Percentiles rank a stretch among this genome's conserved stretches.
phyloP scores from a whole-genome alignment of 2,113 vertebrate species.

The Odontesthes bonariensis region DNA sequence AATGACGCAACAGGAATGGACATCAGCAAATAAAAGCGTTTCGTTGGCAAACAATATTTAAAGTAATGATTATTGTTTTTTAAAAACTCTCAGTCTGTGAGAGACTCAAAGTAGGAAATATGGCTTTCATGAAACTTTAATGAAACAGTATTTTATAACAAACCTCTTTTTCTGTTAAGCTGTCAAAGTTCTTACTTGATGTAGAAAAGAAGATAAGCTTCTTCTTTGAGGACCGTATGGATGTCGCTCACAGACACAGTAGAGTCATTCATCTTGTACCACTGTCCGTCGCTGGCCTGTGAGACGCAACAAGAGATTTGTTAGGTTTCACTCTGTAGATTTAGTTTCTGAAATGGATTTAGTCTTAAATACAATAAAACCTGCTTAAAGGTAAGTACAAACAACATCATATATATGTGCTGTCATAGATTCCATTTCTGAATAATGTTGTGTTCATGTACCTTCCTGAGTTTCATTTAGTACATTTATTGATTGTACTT shows the following conservation, averaged over 20 bases:
- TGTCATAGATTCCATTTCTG: too few relatives aligned
- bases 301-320: constrained; percentile 32
- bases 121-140: too few relatives aligned
- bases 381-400: not conserved
- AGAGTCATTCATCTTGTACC: constrained; percentile 98
- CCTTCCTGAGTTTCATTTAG: too few relatives aligned
- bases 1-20: not conserved
- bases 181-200: constrained; percentile 85
- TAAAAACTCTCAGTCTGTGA: too few relatives aligned
- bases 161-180: too few relatives aligned
- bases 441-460: too few relatives aligned
- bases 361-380: not conserved
- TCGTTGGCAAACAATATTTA: too few relatives aligned
- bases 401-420: not conserved
- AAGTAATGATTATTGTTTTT: not conserved
- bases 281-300: constrained; percentile 94
- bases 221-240: constrained; percentile 93
- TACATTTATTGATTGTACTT: not conserved
- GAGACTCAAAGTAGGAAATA: too few relatives aligned
- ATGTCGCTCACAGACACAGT: constrained; percentile 91
- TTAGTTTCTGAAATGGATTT: too few relatives aligned
- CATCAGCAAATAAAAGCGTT: too few relatives aligned
- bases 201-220: constrained; percentile 97
- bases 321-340: constrained; percentile 3
- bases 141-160: too few relatives aligned